Conservation (phyloP, 2,113 vertebrate species). For the Macroglossus sobrinus region DNA sequence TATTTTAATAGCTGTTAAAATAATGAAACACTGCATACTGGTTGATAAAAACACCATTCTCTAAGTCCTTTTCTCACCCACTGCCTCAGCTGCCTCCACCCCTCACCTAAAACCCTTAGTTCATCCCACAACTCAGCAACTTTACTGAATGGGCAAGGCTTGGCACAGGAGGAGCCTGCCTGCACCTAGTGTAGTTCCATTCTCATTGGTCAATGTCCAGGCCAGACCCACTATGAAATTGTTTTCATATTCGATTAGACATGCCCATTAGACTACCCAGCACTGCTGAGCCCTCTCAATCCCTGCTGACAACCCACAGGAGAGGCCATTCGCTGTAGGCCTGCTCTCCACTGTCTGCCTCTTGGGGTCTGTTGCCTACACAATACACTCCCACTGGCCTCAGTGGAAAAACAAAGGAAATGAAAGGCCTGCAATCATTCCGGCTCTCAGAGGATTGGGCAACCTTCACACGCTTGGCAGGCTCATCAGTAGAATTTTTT, state of each 20-base stretch:
- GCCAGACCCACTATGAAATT: neutral
- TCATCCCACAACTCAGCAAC: neutral
- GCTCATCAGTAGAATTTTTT: conserved; percentile 55
- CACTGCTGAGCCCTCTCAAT: neutral
- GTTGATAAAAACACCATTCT: neutral
- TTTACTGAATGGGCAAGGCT: neutral
- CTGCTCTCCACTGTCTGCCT: neutral
- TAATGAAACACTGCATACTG: neutral
- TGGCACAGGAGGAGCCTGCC: neutral
- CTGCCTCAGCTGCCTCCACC: neutral
- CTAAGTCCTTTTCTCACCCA: neutral
- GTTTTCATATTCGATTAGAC: neutral
- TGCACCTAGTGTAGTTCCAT: neutral
- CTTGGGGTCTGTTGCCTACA: neutral
- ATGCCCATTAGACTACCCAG: neutral
- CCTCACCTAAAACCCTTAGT: neutral
- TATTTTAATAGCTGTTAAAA: neutral
- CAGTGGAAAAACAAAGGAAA: neutral
- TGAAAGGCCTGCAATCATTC: neutral
- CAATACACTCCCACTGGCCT: neutral
- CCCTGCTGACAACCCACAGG: neutral
- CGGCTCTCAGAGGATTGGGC: neutral
- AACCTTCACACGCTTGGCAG: conserved; percentile 68
- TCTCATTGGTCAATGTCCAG: neutral
- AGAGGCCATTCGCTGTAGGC: neutral